These are phyloP conservation scores for Otus sunia DNA, from an alignment of 2,113 vertebrate species.

Conservation along the genomic window DNA sequence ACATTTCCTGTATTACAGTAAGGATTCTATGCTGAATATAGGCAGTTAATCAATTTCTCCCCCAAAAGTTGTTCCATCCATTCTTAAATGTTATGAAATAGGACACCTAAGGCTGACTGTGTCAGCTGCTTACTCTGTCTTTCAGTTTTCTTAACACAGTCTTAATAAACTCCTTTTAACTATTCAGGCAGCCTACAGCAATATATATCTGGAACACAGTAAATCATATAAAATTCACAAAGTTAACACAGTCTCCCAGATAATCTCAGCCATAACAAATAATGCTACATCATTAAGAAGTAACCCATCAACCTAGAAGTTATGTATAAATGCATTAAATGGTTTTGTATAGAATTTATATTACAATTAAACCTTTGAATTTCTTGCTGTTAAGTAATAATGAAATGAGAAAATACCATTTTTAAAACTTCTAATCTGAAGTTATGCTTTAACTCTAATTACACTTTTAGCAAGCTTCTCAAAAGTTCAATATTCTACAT, in stretches of 20 bases:
- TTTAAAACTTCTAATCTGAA: not conserved
- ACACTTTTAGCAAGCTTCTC: not conserved
- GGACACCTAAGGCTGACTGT: not conserved
- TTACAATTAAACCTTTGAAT: not conserved
- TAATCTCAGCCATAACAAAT: not conserved
- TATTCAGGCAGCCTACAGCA: not conserved
- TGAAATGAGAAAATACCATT: not conserved
- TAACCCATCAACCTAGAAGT: not conserved
- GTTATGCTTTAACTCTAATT: not conserved
- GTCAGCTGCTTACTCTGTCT: not conserved
- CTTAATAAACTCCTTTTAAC: not conserved
- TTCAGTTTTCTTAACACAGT: not conserved
- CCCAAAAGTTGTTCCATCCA: rapidly evolving
- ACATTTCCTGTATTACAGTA: not conserved
- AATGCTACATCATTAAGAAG: not conserved
- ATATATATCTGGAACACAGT: not conserved
- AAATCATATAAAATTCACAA: not conserved
- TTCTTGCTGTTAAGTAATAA: not conserved
- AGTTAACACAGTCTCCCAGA: not conserved
- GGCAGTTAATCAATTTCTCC: not conserved
- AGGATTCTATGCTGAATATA: not conserved
- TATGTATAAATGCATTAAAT: not conserved
- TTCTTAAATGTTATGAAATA: not conserved
- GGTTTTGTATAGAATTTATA: not conserved
- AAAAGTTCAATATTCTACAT: not conserved